Base-by-base conservation (phyloP, 2,888 invertebrate genomes). In the Lepidonotus clava region DNA sequence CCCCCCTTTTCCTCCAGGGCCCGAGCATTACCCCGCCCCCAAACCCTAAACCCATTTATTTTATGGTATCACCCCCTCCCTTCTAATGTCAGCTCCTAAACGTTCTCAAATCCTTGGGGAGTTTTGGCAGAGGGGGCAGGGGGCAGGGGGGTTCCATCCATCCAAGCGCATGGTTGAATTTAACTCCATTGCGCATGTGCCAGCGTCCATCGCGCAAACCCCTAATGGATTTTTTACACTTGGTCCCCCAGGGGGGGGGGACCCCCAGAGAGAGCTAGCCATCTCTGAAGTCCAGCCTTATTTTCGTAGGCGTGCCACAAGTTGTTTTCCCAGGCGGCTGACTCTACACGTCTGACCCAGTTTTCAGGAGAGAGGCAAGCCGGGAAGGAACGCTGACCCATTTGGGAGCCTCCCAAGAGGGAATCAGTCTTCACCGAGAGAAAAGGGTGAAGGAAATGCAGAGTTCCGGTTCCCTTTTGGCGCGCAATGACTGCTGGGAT, bases 161-260 rank as follows among this genome's bases (percentile, higher is more conserved):
- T 11, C 2, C 4, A 5, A 11, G 53, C 53, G 18, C 53, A 53
- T 18, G 6, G 53, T 11, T n/a, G 21, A 56, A 4, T 56, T 56
- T 21, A 56, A 56, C 56, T 56, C 56, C 56, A 56, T 56, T 56
- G 56, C 56, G 56, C 56, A 56, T 56, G 56, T 56, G 56, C 61
- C 28, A 28, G 11, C 28, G 61, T 32, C 61, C 28, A 61, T 61
- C 24, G 28, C 28, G 61, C 61, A 61, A 28, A 32, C 61, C n/a
- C 11, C 61, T 61, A 61, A 61, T 61, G 61, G 61, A 32, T 28
- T 61, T 28, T 61, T 61, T 61, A 61, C 61, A 1, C n/a, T n/a
- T n/a, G n/a, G 53, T 53, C 53, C n/a, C 53, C 53, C 53, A 53
- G 18, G 53, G n/a, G n/a, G n/a, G n/a, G n/a, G n/a, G 53, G 53